Evolutionary conservation across 1,140 invertebrate genomes (phyloP).

Genomic region (Pseudomyrmex cubaensis): DNA sequence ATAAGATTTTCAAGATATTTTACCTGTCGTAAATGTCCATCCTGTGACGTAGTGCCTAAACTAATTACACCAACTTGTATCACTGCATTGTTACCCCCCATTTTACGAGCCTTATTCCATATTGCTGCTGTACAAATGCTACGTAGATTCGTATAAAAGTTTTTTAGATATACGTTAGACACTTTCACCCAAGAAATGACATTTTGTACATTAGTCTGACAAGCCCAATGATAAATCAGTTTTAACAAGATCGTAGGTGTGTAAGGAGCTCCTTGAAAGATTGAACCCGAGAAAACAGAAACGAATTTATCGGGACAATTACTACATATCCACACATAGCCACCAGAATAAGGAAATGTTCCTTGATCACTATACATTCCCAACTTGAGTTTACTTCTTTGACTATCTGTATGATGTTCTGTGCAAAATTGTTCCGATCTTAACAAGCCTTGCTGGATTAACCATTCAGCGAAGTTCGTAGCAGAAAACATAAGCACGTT

Average conservation of each 20-base stretch:
- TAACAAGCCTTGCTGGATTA: constrained; percentile 93
- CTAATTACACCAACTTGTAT: constrained; percentile 93
- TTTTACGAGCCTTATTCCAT: constrained; percentile 89
- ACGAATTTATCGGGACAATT: constrained; percentile 93
- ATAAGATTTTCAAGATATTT: constrained; percentile 21
- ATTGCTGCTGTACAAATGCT: constrained; percentile 92
- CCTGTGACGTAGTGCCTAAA: constrained; percentile 94
- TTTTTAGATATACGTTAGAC: constrained; percentile 91
- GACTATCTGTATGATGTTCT: constrained; percentile 85
- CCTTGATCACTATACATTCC: constrained; percentile 93
- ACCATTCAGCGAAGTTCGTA: constrained; percentile 94
- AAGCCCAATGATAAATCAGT: constrained; percentile 95
- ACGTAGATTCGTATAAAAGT: constrained; percentile 91
- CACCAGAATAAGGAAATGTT: constrained; percentile 94
- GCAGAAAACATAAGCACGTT: constrained; percentile 91
- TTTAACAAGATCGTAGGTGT: constrained; percentile 92
- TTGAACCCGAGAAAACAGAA: constrained; percentile 93
- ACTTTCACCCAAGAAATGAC: constrained; percentile 95
- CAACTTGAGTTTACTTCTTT: constrained; percentile 89
- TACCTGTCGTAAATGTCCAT: constrained; percentile 91
- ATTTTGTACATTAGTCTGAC: constrained; percentile 94
- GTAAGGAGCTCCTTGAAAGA: constrained; percentile 93
- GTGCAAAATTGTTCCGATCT: constrained; percentile 91
- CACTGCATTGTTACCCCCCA: constrained; percentile 88
- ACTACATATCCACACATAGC: constrained; percentile 95